Evolutionary conservation across 1,140 invertebrate species (phyloP).

Genomic region (Drosophila kurseongensis): DNA sequence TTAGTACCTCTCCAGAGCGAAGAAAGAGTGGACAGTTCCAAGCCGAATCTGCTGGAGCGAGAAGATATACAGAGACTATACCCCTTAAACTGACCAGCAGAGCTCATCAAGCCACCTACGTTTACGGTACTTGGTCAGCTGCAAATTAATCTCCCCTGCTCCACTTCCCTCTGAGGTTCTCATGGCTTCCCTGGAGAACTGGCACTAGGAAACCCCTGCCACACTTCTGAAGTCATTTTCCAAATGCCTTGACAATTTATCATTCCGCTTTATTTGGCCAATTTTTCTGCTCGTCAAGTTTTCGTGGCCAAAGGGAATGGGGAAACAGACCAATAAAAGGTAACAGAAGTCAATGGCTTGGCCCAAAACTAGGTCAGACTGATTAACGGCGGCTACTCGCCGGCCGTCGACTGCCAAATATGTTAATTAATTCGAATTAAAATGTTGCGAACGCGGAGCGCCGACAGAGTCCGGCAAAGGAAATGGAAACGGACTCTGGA

Average conservation of each 20-base stretch:
- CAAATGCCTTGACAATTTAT: constrained; percentile 70
- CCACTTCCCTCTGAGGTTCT: not conserved
- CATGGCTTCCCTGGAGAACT: constrained; percentile 5
- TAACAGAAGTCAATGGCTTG: constrained; percentile 60
- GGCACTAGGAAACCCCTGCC: constrained; percentile 44
- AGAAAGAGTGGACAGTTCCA: constrained; percentile 28
- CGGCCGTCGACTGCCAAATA: constrained; percentile 44
- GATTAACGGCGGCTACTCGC: constrained; percentile 41
- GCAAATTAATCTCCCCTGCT: constrained; percentile 71
- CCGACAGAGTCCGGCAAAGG: constrained; percentile 39
- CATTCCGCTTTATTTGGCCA: constrained; percentile 48
- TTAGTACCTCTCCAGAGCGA: constrained; percentile 48
- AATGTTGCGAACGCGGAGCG: constrained; percentile 55
- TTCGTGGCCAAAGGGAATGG: constrained; percentile 6
- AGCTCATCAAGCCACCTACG: constrained; percentile 78
- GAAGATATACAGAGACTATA: constrained; percentile 22
- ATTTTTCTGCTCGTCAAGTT: constrained; percentile 62
- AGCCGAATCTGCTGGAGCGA: constrained; percentile 47
- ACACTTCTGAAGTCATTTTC: constrained; percentile 71
- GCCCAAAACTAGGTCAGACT: constrained; percentile 52
- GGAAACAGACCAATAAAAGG: not conserved
- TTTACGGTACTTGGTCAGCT: constrained; percentile 68
- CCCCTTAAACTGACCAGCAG: constrained; percentile 52
- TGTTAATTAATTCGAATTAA: constrained; percentile 81
- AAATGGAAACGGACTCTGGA: constrained; percentile 10